A percentile compares a stretch with the other conserved stretches of the same genome.
Conservation (phyloP, 1,140 invertebrate species). For the Odontomachus brunneus region DNA sequence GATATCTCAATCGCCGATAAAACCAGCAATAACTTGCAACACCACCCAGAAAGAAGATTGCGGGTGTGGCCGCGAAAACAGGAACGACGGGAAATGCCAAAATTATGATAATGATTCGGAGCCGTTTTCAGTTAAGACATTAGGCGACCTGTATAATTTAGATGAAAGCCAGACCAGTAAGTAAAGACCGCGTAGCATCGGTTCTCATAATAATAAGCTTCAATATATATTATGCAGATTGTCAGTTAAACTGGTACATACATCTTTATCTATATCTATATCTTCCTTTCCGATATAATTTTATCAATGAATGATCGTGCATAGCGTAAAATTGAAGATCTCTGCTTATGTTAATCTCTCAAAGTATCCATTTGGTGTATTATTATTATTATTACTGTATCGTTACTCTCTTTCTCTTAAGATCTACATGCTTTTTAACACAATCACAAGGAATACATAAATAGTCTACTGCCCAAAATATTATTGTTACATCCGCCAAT, state of each 20-base stretch:
- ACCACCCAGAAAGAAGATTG: conserved; percentile 84
- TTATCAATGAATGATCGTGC: conserved; percentile 61
- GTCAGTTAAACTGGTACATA: conserved; percentile 61
- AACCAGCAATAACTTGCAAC: conserved; percentile 82
- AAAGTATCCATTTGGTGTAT: conserved; percentile 29
- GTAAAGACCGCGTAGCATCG: conserved; percentile 78
- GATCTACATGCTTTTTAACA: conserved; percentile 8
- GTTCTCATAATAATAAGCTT: conserved; percentile 82
- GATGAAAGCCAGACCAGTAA: conserved; percentile 80
- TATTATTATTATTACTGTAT: conserved; percentile 33
- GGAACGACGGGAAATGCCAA: conserved; percentile 81
- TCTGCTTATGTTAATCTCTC: conserved; percentile 39
- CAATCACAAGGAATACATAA: not conserved
- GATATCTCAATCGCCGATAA: conserved; percentile 83
- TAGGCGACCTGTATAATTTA: conserved; percentile 84
- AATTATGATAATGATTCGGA: conserved; percentile 85
- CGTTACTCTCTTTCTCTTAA: conserved; percentile 12
- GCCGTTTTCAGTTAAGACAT: conserved; percentile 85
- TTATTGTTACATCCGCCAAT: not conserved
- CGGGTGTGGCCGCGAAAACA: conserved; percentile 76
- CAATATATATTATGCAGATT: conserved; percentile 83
- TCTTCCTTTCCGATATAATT: conserved; percentile 50
- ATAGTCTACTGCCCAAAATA: not conserved
- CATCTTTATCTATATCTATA: conserved; percentile 66
- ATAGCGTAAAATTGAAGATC: conserved; percentile 51